Evolutionary conservation across 2,113 vertebrate genomes (phyloP), one percentile per base, ranked within the genome.

Genomic region (Pelobates fuscus): DNA sequence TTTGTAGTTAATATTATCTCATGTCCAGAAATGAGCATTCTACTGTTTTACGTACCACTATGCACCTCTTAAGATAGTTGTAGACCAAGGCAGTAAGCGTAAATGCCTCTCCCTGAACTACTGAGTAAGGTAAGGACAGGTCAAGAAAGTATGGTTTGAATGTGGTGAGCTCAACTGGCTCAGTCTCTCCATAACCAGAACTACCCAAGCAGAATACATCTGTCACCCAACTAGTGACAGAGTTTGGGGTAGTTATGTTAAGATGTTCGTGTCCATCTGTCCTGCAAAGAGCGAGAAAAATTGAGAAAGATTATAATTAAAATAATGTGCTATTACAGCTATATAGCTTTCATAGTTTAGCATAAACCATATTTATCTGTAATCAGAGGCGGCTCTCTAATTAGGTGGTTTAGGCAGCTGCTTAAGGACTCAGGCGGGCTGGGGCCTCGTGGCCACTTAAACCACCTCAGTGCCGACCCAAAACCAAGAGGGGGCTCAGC

Each of bases 81-180:
- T 90, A 93, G 79, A 96, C 85, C 0, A 89, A 89, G 59, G 93
- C 93, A 73, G 89, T 91, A 55, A 97, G 90, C 0, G 43, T 80
- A 62, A 98, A 94, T 62, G 85, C 87, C 82, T 96, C 93, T 27
- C 90, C 91, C 21, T 87, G 84, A 75, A 95, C 81, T 61, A 95
- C 89, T 0, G 94, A 94, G 83, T 92, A 92, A 0, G 94, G 94
- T n/a, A 96, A 24, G 0, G 85, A 86, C 24, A 94, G 84, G 1
- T 93, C 92, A 77, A 96, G 88, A 15, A 92, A 86, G 82, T 95
- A 95, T 0, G 94, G 93, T 84, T 94, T 90, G 87, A 93, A 96
- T 65, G 88, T 89, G 0, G 80, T 90, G 24, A 95, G 83, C 2
- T 73, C 66, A 0, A 80, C 67, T 30, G 78, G 52, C 52, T 90